Evolutionary conservation across 2,888 invertebrate species (phyloP).

Genomic region (Eretmocerus hayati): DNA sequence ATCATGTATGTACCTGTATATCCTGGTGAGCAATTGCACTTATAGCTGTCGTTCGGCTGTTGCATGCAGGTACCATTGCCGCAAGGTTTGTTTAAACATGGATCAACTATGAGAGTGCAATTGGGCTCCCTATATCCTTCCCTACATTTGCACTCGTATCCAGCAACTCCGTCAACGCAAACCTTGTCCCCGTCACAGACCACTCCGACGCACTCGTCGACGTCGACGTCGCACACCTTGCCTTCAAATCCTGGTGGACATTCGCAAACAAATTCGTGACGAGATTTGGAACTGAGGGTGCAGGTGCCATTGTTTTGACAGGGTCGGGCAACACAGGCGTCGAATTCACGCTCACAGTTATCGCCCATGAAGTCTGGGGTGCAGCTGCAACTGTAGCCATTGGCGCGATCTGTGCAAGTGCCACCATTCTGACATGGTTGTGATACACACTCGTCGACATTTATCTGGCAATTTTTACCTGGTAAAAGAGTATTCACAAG

Average conservation of each 20-base stretch:
- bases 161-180: conserved; percentile 53
- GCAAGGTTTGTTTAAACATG: conserved; percentile 63
- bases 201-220: conserved; percentile 59
- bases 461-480: conserved; percentile 54
- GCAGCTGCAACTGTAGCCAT: conserved; percentile 54
- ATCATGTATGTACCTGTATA: conserved; percentile 48
- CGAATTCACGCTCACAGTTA: conserved; percentile 53
- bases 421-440: conserved; percentile 54
- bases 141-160: conserved; percentile 57
- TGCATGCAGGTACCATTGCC: conserved; percentile 68
- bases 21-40: conserved; percentile 66
- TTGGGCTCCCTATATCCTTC: conserved; percentile 56
- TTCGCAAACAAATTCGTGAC: conserved; percentile 54
- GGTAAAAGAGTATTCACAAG: conserved; percentile 12
- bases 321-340: conserved; percentile 54
- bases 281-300: conserved; percentile 45
- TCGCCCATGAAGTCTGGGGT: conserved; percentile 54
- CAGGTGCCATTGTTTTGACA: conserved; percentile 62
- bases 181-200: conserved; percentile 50
- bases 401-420: conserved; percentile 49
- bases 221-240: conserved; percentile 56
- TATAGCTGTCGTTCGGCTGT: conserved; percentile 55
- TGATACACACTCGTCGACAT: conserved; percentile 49
- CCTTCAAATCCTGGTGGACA: conserved; percentile 64
- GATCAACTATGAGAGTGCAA: conserved; percentile 53